These are phyloP conservation scores for Thalassaphorura encarpata DNA, from an alignment of 1,140 invertebrate genomes.

Conservation along the genomic window DNA sequence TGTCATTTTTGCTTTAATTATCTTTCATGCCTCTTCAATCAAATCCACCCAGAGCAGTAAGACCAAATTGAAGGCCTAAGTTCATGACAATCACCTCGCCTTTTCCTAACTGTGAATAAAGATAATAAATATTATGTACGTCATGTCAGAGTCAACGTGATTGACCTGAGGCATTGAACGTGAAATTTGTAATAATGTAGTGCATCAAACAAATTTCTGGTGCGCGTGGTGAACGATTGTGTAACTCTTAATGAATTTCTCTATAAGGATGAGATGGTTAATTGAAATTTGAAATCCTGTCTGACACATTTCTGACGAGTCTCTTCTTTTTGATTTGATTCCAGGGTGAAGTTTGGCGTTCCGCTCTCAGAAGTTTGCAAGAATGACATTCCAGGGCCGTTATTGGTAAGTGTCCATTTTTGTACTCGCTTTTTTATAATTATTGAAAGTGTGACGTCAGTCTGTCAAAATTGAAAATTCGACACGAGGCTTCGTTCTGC, in stretches of 20 bases:
- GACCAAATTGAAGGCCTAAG: no score
- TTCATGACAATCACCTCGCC: no score
- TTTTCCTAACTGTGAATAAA: no score
- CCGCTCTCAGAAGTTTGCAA: slow-evolving; percentile 82
- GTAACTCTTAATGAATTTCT: background rate
- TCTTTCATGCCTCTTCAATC: no score
- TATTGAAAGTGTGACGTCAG: no score
- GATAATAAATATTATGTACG: no score
- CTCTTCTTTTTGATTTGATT: slow-evolving; percentile 22
- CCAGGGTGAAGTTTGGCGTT: slow-evolving; percentile 80
- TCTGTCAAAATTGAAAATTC: no score
- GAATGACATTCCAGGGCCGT: slow-evolving; percentile 80
- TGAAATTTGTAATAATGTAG: background rate
- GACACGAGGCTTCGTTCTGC: no score
- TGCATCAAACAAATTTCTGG: background rate
- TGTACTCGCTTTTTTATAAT: background rate
- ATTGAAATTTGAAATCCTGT: background rate
- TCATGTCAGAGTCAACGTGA: no score
- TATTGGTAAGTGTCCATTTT: slow-evolving; percentile 56
- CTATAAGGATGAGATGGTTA: background rate
- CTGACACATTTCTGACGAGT: background rate
- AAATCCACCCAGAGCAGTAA: no score
- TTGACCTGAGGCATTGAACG: no score
- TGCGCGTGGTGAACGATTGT: background rate
- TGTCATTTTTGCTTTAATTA: no score